These are phyloP conservation scores for Agriotes lineatus DNA, from an alignment of 2,888 invertebrate genomes.

Conservation along the genomic window DNA sequence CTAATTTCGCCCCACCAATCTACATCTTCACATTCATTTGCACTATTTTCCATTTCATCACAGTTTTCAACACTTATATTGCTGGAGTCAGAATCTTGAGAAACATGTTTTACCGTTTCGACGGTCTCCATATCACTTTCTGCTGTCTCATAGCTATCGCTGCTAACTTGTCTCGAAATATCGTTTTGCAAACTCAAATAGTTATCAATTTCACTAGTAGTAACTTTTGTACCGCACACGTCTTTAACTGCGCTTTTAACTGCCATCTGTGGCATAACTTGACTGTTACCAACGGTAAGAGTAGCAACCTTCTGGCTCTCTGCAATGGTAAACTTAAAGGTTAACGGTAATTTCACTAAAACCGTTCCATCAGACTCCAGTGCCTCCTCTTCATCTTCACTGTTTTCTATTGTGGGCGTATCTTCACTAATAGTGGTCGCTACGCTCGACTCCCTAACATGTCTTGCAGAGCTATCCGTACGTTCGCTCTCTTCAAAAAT, in stretches of 20 bases:
- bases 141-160: slow-evolving; percentile 14
- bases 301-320: slow-evolving; percentile 69
- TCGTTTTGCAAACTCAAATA: too few relatives aligned
- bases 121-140: neutral
- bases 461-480: slow-evolving; percentile 59
- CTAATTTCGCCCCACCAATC: slow-evolving; percentile 31
- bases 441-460: slow-evolving; percentile 59
- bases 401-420: slow-evolving; percentile 60
- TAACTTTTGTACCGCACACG: too few relatives aligned
- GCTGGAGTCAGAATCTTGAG: neutral
- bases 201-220: too few relatives aligned
- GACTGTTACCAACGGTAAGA: slow-evolving; percentile 69
- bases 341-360: slow-evolving; percentile 72
- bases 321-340: slow-evolving; percentile 69
- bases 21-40: slow-evolving; percentile 15
- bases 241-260: slow-evolving; percentile 39
- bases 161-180: slow-evolving; percentile 12
- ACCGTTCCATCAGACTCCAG: slow-evolving; percentile 65
- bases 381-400: slow-evolving; percentile 55
- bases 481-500: slow-evolving; percentile 74
- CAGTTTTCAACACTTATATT: neutral
- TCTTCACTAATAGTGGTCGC: slow-evolving; percentile 56
- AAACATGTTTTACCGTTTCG: neutral
- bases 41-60: neutral
- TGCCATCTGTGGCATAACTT: slow-evolving; percentile 57